Evolutionary conservation across 1,140 invertebrate species (phyloP), one percentile per base, ranked within the genome.

Genomic region (Drosophila ambigua): DNA sequence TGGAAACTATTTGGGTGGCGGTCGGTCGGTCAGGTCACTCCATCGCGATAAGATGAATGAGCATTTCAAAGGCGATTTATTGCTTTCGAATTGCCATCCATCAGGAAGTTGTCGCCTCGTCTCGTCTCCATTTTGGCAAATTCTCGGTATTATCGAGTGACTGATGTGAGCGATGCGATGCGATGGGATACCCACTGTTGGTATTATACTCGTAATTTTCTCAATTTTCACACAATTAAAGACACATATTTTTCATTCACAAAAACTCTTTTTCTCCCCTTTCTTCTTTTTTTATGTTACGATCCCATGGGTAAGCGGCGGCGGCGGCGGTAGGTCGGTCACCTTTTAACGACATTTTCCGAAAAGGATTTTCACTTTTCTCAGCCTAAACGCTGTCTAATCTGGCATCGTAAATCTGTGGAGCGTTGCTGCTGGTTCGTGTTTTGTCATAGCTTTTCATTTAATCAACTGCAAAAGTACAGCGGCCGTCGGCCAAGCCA

Each of bases 381-480:
- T 51, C 50, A 64, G 51, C 39, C 53, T 64, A 87, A 87, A 77
- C 60, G 44, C 26, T 41, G 20, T 44, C 55, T 83, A 72, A 83
- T 84, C 80, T 60, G 46, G 48, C 55, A 55, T 52, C 51, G 50
- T 79, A 77, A 79, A 83, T 79, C 76, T 71, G 24, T 69, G 43
- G 61, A 74, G 60, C 50, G 48, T 46, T 6, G 48, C 49, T 54
- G 58, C 49, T 54, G 58, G 46, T 59, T 11, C 52, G 72, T 75
- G 72, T 75, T 75, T 75, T 63, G 53, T 79, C 83, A 87, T 87
- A 83, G 81, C 79, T 89, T 87, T 87, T 87, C 84, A 83, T 87
- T 87, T 87, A 87, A 87, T 88, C 79, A 89, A 87, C 83, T 87
- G 51, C 20, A 59, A 61, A 75, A 75, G 50, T 75, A 15, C 59